Conservation (phyloP, 2,888 invertebrate species). For the Drosophila nr. perissopoda region DNA sequence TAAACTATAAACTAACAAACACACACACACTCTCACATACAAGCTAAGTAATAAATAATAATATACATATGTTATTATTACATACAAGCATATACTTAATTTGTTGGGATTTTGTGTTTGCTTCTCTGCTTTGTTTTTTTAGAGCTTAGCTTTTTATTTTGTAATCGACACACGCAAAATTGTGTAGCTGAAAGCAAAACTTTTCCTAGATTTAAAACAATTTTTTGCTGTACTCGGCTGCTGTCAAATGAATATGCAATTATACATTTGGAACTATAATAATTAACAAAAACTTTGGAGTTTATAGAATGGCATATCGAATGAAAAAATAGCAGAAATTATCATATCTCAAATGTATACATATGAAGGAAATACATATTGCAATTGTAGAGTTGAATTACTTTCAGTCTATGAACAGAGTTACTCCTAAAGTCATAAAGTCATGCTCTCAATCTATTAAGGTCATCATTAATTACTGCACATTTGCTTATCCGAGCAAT, state of each 20-base stretch:
- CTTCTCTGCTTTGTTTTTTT: conserved; percentile 4
- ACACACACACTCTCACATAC: conserved; percentile 4
- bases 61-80: conserved; percentile 9
- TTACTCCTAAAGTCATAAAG: neutral
- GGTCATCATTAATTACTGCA: conserved; percentile 10
- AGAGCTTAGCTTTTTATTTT: conserved; percentile 34
- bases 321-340: conserved; percentile 34
- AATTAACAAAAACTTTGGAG: neutral
- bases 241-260: conserved; percentile 8
- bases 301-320: conserved; percentile 32
- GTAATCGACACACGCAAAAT: conserved; percentile 15
- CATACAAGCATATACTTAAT: conserved; percentile 7
- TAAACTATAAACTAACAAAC: conserved; percentile 16
- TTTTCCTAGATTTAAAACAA: conserved; percentile 38
- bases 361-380: conserved; percentile 43
- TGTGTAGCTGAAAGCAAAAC: conserved; percentile 36
- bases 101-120: conserved; percentile 44
- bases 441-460: conserved; percentile 11
- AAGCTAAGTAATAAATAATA: conserved; percentile 15
- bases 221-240: conserved; percentile 24
- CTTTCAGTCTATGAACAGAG: neutral
- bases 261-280: conserved; percentile 6
- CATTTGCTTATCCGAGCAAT: conserved; percentile 10
- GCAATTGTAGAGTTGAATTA: neutral
- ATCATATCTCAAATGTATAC: conserved; percentile 46